Evolutionary conservation across 2,888 invertebrate genomes (phyloP), one percentile per base, ranked within the genome.

Genomic region (Drosophila anomalipes): DNA sequence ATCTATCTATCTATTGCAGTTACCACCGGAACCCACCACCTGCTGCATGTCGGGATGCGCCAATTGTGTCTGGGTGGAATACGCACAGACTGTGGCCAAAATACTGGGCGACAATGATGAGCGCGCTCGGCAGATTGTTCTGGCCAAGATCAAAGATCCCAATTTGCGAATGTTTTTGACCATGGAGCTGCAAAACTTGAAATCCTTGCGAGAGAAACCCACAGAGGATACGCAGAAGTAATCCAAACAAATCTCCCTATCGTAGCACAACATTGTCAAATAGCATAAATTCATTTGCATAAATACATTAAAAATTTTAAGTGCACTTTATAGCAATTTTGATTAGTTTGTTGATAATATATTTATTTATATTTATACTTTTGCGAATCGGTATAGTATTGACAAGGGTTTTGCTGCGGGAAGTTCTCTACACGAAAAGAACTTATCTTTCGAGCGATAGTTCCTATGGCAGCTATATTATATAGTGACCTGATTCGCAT

Each of bases 11-110:
- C 1, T 22, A 4, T 52, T 9, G 6, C 51, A 93, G 94, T 74
- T 94, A 22, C 94, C 94, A 26, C 91, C 92, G 7, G 93, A 94
- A 68, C 98, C 98, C 0, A 96, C 97, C 4, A 96, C 95, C 33
- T 99, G 98, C 93, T 99, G 98, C 90, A 97, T 97, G 95, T 97
- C 97, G 0, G 98, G 98, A 0, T 99, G 99, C 94, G 94, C 96
- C 0, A 98, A 98, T 93, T 99, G 99, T 92, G 98, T 99, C 7
- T 98, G 97, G 96, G 95, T 99, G 61, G 95, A 96, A 22, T 98
- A 98, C 94, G 98, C 98, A 0, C 97, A 98, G 85, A 95, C 96
- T 30, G 87, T 98, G 53, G 94, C 95, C 5, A 94, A 95, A 79
- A 93, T 95, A 86, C 93, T 95, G 16, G 93, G 95, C 76, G 95